Evolutionary conservation across 2,113 vertebrate species (phyloP), one percentile per base, ranked within the genome.

Genomic region (Vidua chalybeata): DNA sequence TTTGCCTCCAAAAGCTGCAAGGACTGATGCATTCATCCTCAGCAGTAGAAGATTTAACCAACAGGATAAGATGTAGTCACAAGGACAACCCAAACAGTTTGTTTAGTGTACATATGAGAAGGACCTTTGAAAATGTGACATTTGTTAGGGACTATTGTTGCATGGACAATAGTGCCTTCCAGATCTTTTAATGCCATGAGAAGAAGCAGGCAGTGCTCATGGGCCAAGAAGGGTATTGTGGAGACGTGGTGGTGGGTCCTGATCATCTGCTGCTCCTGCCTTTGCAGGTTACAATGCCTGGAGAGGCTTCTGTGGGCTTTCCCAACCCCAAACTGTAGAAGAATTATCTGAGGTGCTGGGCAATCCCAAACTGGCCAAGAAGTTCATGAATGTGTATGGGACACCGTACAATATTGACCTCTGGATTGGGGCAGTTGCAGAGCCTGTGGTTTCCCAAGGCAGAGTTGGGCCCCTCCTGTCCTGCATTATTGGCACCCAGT

Each of bases 401-500:
- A 99, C 98, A 1, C 97, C 97, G 0, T 71, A 98, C 68, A 99
- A 99, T 81, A 99, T 98, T 11, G 99, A 99, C 67, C 96, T 99
- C 91, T 99, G 99, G 99, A 94, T 99, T 15, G 98, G 99, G 30
- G 98, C 98, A 67, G 97, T 99, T 3, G 98, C 99, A 21, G 99
- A 99, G 91, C 98, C 99, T 1, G 81, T 98, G n/a, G 67, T 98
- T 67, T 97, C 98, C 0, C 97, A 90, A 10, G 98, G 98, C 39
- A 98, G 98, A 23, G 98, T 99, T 17, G 99, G 99, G 10, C 98
- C 98, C 82, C 98, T 99, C 41, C 96, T 99, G 84, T 97, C 98
- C 84, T 99, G 99, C 80, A 97, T 99, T 90, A 97, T 99, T 49
- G 98, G 98, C 52, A 98, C 97, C 86, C 99, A 99, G 97, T 99